Base-by-base conservation (phyloP, 2,888 invertebrate species). In the Troides oblongomaculatus region DNA sequence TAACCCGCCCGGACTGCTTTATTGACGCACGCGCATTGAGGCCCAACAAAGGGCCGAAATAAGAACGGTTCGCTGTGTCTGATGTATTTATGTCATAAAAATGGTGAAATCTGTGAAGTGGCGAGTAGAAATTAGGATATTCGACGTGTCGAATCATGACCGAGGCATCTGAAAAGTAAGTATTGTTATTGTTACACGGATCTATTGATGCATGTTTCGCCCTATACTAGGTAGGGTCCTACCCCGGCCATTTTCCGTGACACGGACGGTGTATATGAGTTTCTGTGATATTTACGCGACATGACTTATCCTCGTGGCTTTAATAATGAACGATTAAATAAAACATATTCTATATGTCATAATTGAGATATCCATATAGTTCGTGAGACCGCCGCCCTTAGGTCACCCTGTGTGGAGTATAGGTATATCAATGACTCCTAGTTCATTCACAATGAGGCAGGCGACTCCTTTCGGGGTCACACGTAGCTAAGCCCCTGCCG, bases 101-200 rank as follows among this genome's bases (percentile, higher is more conserved):
- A 96, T 96, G 96, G 94, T 95, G 95, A 95, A 95, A 94, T 94
- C 94, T 94, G 95, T 94, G 94, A 94, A 94, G 94, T 94, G 94
- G 95, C 95, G 94, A 95, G 94, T 94, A 94, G 95, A 94, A 94
- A 95, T 95, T 96, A 96, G 95, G 94, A 94, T 95, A 95, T 95
- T 95, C 94, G 94, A 94, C 94, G 95, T 94, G 93, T 95, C 95
- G 93, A 96, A 96, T 93, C 96, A 97, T 97, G 97, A 96, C 96
- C 95, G 97, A 96, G 95, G 95, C 95, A 95, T 95, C 95, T 95
- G 97, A 97, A 94, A 96, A 96, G 97, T 97, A 94, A 96, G 96
- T 95, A 87, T 74, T 81, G 81, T 80, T 77, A 75, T 80, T 83
- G 79, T 83, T 77, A 81, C 84, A 84, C 84, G 86, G 78, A 80